phyloP scores from a whole-genome alignment of 2,113 vertebrate genomes.

The Ictidomys tridecemlineatus region DNA sequence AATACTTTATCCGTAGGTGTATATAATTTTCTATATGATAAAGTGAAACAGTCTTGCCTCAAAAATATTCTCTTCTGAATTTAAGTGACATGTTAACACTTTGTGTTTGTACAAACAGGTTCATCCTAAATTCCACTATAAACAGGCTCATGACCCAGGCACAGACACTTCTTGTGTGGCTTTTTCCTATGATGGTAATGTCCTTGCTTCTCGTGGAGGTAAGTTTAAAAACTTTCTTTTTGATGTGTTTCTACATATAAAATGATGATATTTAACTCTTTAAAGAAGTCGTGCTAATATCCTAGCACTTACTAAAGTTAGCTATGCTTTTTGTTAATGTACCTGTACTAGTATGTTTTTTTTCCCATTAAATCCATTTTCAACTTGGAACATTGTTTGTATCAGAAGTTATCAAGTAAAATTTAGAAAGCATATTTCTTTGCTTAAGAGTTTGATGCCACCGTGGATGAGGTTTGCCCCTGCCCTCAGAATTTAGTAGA shows the following conservation, averaged over 20 bases:
- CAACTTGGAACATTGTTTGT: constrained; percentile 30
- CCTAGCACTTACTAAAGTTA: neutral
- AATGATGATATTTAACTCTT: neutral
- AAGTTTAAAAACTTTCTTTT: constrained; percentile 74
- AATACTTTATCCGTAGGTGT: neutral
- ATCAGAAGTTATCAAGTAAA: constrained; percentile 30
- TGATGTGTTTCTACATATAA: constrained; percentile 46
- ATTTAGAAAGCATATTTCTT: neutral
- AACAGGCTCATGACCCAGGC: constrained; percentile 94
- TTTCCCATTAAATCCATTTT: constrained; percentile 31
- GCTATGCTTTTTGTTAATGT: neutral
- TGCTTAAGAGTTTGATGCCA: constrained; percentile 8
- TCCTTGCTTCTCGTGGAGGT: constrained; percentile 97
- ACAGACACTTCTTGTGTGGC: constrained; percentile 94
- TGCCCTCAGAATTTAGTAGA: constrained; percentile 28
- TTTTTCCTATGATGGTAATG: constrained; percentile 95
- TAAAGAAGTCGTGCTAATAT: neutral
- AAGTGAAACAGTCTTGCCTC: constrained; percentile 15
- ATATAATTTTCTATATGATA: constrained; percentile 28
- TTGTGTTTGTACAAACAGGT: constrained; percentile 89
- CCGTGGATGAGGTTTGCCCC: neutral
- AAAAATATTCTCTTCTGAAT: constrained; percentile 35
- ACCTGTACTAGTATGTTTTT: neutral
- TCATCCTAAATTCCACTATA: constrained; percentile 98
- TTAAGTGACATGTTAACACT: constrained; percentile 37